A percentile compares a stretch with the other conserved stretches of the same genome.
These are phyloP conservation scores for Agapornis roseicollis DNA, from an alignment of 2,113 vertebrate genomes.

Conservation along the genomic window DNA sequence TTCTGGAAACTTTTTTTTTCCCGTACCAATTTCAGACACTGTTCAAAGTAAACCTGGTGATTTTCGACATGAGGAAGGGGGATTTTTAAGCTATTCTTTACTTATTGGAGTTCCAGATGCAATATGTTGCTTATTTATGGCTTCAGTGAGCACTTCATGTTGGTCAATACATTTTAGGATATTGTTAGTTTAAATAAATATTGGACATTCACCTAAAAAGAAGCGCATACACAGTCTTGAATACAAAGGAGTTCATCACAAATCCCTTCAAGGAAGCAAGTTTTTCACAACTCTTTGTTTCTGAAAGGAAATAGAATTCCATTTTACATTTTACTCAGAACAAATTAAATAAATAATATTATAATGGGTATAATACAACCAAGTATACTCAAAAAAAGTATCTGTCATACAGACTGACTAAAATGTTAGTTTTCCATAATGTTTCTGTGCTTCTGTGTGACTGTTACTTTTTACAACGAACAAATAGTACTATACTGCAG, in stretches of 20 bases:
- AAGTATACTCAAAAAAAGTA: background rate
- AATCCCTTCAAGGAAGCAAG: background rate
- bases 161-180: background rate
- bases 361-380: background rate
- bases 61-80: background rate
- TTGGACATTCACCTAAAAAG: background rate
- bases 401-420: background rate
- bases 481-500: background rate
- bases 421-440: background rate
- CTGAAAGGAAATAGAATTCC: background rate
- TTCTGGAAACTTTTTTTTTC: background rate
- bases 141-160: background rate
- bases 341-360: background rate
- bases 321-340: background rate
- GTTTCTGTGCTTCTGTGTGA: background rate
- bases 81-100: background rate
- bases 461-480: no score
- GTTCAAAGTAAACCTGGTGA: background rate
- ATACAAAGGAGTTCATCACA: background rate
- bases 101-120: background rate
- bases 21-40: background rate
- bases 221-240: background rate
- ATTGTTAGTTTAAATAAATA: background rate
- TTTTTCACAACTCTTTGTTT: background rate
- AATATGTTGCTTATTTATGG: background rate